Base-by-base conservation (phyloP, 2,888 invertebrate genomes). In the Cheilosia soror region DNA sequence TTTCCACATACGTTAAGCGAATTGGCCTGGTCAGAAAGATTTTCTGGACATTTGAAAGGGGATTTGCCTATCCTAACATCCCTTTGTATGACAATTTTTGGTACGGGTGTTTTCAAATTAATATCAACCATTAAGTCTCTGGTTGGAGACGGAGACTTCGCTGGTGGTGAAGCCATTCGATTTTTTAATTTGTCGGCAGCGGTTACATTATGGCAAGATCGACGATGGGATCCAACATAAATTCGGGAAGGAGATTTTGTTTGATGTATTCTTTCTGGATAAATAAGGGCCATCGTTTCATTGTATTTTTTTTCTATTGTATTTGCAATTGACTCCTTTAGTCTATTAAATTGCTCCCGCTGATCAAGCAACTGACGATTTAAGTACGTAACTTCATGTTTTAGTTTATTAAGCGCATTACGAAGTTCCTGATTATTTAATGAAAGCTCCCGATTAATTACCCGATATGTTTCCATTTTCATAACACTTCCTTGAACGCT, bases 341-440 rank as follows among this genome's bases (percentile, higher is more conserved):
- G 13, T 3, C 65, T 57, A 42, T 13, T 20, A 29, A 77, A 85
- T 51, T 85, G 72, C 25, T 81, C 72, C 0, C 81, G 76, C n/a
- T 85, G 85, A 4, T 72, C 76, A 4, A 85, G 53, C 6, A 85
- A 42, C 13, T 63, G 71, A 1, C 55, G 27, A 58, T 85, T 85
- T 25, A 85, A 29, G 7, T 63, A 68, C 5, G 58, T 81, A 15
- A 85, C 40, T 63, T 85, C 85, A 13, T 63, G 68, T 68, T 81
- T 80, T 4, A 81, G 31, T 51, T 62, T 85, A 4, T 66, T 77
- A 1, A 85, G 20, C n/a, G 69, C 76, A 53, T 63, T 85, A 1
- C 85, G 66, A 11, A 85, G 77, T 44, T 81, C 81, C 40, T 85
- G 85, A 62, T 85, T 85, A 25, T 85, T 66, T 37, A 63, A 42